Percentiles rank a stretch among this genome's conserved stretches.
phyloP scores from a whole-genome alignment of 2,888 invertebrate species.

The Aelia acuminata region DNA sequence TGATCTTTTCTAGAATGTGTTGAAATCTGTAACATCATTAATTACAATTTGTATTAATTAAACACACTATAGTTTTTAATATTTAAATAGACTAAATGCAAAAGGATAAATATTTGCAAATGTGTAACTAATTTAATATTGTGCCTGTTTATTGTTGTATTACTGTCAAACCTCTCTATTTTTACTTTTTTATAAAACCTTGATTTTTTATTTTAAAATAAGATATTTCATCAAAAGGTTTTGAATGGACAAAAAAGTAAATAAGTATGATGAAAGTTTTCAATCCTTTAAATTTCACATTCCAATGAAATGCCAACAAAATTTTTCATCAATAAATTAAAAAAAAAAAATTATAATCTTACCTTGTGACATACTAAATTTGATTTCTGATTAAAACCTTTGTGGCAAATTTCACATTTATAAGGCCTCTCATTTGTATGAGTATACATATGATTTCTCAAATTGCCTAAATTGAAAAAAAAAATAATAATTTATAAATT shows the following conservation, averaged over 20 bases:
- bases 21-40: slow-evolving; percentile 50
- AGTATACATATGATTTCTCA: slow-evolving; percentile 83
- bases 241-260: too few relatives aligned
- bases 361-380: slow-evolving; percentile 84
- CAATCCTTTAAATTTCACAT: too few relatives aligned
- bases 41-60: not conserved
- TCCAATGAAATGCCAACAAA: too few relatives aligned
- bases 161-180: too few relatives aligned
- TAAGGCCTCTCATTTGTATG: slow-evolving; percentile 85
- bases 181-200: too few relatives aligned
- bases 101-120: not conserved
- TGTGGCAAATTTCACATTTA: slow-evolving; percentile 70
- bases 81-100: not conserved
- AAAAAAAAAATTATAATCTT: not conserved
- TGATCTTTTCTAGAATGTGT: slow-evolving; percentile 54
- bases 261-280: too few relatives aligned
- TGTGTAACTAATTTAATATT: too few relatives aligned
- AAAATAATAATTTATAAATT: too few relatives aligned
- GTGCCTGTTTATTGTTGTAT: too few relatives aligned
- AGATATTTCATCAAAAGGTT: too few relatives aligned
- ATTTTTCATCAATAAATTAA: too few relatives aligned
- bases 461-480: slow-evolving; percentile 74
- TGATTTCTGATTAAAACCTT: slow-evolving; percentile 85
- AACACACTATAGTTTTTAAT: not conserved
- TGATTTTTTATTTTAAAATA: too few relatives aligned